Evolutionary conservation across 2,113 vertebrate species (phyloP).

Genomic region (Gorsachius goisagi): DNA sequence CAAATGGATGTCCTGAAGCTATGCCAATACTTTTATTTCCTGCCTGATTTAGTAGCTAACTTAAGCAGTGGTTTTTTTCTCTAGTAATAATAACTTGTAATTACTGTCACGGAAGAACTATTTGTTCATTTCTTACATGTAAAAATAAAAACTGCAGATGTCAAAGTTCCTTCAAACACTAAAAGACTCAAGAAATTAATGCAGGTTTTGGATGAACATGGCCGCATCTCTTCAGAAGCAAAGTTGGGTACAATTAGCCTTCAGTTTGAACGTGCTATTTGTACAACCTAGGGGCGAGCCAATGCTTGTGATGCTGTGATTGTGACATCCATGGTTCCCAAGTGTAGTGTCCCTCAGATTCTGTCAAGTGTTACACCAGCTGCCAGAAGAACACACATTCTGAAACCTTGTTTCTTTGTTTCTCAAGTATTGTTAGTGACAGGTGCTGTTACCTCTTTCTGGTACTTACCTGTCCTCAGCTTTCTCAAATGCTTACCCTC

Average conservation of each 20-base stretch:
- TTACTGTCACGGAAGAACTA: not conserved
- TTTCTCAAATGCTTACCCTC: not conserved
- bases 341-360: not conserved
- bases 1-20: not conserved
- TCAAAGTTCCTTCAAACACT: not conserved
- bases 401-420: not conserved
- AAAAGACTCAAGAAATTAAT: not conserved
- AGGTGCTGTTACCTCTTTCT: fast-evolving
- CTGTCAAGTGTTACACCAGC: not conserved
- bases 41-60: not conserved
- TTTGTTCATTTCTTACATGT: not conserved
- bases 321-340: fast-evolving
- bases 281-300: not conserved
- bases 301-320: not conserved
- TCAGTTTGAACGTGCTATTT: fast-evolving
- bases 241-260: not conserved
- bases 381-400: not conserved
- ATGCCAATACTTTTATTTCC: fast-evolving
- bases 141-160: not conserved
- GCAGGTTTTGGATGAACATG: fast-evolving
- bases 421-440: not conserved
- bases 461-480: not conserved
- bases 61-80: too few relatives aligned
- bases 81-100: not conserved
- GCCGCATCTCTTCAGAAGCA: fast-evolving